A percentile compares a stretch with the other conserved stretches of the same genome.
These are phyloP conservation scores for Callionymus lyra DNA, from an alignment of 2,113 vertebrate genomes.

Conservation along the genomic window DNA sequence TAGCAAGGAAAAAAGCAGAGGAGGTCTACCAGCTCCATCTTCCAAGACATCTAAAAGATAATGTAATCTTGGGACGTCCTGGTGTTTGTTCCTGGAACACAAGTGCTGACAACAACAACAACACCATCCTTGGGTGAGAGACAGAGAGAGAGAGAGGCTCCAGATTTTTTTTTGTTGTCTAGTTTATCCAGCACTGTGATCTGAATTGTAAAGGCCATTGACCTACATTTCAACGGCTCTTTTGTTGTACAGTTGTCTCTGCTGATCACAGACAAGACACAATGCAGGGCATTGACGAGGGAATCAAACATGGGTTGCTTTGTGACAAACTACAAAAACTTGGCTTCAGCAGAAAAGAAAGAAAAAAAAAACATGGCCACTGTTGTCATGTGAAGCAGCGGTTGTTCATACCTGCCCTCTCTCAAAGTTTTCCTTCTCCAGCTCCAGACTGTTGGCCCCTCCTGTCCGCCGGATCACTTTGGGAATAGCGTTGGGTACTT, in stretches of 20 bases:
- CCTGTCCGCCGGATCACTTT: constrained; percentile 78
- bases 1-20: constrained; percentile 9
- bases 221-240: constrained; percentile 50
- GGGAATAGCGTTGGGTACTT: constrained; percentile 80
- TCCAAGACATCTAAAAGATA: too few relatives aligned
- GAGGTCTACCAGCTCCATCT: too few relatives aligned
- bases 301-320: not conserved
- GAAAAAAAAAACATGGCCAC: not conserved
- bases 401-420: constrained; percentile 70
- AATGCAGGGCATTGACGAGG: not conserved
- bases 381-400: too few relatives aligned
- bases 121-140: not conserved
- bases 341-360: not conserved
- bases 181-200: constrained; percentile 30
- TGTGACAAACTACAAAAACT: too few relatives aligned
- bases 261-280: constrained; percentile 15
- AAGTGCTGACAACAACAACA: constrained; percentile 10
- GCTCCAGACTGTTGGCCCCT: constrained; percentile 70
- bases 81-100: not conserved
- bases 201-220: constrained; percentile 39
- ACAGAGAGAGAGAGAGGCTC: constrained; percentile 1
- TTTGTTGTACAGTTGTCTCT: constrained; percentile 43
- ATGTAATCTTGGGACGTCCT: too few relatives aligned
- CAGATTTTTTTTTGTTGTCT: constrained; percentile 11
- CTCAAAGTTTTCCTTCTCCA: constrained; percentile 82